Conservation (phyloP, 1,140 invertebrate genomes). For the Meloidogyne floridensis region DNA sequence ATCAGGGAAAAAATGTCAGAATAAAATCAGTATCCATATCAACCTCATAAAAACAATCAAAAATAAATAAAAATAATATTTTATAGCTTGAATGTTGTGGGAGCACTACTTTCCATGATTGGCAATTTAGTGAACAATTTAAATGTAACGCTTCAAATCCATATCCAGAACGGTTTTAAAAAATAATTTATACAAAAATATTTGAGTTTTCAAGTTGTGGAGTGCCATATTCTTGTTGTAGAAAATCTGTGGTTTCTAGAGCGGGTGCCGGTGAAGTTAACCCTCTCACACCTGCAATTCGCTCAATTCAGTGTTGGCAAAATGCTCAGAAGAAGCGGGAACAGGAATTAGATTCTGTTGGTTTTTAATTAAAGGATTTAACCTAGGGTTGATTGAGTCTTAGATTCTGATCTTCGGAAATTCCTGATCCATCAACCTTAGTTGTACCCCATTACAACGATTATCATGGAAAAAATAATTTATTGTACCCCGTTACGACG, state of each 20-base stretch:
- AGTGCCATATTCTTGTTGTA: slow-evolving; percentile 63
- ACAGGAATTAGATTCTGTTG: slow-evolving; percentile 55
- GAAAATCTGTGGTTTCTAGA: slow-evolving; percentile 58
- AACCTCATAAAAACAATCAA: background rate
- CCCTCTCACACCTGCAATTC: slow-evolving; percentile 60
- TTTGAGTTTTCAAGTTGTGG: slow-evolving; percentile 43
- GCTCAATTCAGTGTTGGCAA: slow-evolving; percentile 61
- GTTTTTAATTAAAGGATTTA: background rate
- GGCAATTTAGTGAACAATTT: slow-evolving; percentile 64
- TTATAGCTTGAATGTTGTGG: slow-evolving; percentile 65
- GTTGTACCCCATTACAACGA: no score
- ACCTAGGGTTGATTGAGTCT: no score
- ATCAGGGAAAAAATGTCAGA: no score
- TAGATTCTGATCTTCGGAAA: no score
- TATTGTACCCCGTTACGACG: no score
- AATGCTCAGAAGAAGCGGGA: slow-evolving; percentile 62
- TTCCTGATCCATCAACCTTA: no score
- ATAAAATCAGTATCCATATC: no score
- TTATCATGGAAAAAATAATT: no score
- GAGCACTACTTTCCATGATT: slow-evolving; percentile 61
- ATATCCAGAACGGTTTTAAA: slow-evolving; percentile 55
- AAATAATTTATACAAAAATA: background rate
- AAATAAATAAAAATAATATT: slow-evolving; percentile 15
- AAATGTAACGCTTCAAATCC: slow-evolving; percentile 61
- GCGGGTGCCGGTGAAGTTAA: slow-evolving; percentile 36